Evolutionary conservation across 1,140 invertebrate genomes (phyloP).

Genomic region (Zaprionus ornatus): DNA sequence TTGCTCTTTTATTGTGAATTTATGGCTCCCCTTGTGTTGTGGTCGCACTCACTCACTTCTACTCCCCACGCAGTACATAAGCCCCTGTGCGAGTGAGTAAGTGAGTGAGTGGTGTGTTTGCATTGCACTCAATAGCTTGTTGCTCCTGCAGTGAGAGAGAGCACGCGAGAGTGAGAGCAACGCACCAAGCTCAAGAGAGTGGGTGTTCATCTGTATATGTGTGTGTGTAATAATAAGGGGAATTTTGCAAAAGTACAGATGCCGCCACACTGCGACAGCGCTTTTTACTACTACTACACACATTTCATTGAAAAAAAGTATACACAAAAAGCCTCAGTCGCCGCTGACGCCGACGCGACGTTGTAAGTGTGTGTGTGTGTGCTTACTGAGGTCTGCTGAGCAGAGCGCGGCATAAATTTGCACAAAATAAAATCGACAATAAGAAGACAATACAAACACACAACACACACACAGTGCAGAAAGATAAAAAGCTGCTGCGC

Average conservation of each 20-base stretch:
- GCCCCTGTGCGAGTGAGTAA: conserved; percentile 10
- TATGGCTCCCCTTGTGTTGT: conserved; percentile 13
- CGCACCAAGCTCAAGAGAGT: conserved; percentile 20
- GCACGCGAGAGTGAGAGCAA: conserved; percentile 18
- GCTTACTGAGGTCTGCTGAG: conserved; percentile 1
- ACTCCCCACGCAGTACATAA: conserved; percentile 53
- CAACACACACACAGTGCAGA: conserved; percentile 29
- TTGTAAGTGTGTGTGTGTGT: conserved; percentile 6
- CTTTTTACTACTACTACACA: conserved; percentile 73
- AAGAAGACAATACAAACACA: conserved; percentile 56
- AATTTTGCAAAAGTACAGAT: conserved; percentile 75
- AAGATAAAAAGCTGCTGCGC: conserved; percentile 77
- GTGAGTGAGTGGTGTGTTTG: conserved; percentile 40
- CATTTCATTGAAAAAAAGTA: conserved; percentile 75
- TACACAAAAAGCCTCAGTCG: conserved; percentile 48
- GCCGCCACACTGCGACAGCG: conserved; percentile 63
- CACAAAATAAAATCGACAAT: conserved; percentile 33
- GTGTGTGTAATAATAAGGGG: conserved; percentile 34
- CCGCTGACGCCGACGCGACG: conserved; percentile 16
- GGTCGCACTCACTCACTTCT: conserved; percentile 12
- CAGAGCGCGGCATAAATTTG: conserved; percentile 42
- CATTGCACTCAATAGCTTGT: conserved; percentile 78
- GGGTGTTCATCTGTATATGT: not conserved
- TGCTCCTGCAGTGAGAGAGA: conserved; percentile 46
- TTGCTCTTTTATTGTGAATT: conserved; percentile 20